Evolutionary conservation across 2,113 vertebrate species (phyloP), one percentile per base, ranked within the genome.

Genomic region (Oncorhynchus nerka): DNA sequence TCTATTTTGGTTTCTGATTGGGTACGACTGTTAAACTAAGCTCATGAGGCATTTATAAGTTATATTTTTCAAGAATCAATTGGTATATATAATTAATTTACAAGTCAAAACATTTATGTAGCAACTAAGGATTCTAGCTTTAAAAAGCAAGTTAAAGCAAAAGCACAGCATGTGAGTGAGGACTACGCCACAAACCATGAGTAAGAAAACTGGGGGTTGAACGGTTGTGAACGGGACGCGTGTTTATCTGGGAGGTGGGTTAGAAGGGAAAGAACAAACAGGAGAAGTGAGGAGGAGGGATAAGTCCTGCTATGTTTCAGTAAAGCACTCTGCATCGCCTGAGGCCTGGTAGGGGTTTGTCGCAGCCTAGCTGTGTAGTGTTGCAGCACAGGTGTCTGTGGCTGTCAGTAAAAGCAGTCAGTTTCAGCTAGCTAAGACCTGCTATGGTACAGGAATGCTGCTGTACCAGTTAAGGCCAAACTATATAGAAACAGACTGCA

Each of bases 221-320:
- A 75, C 62, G 85, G 82, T 62, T 70, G 82, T 85, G 89, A 87
- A 83, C 82, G 76, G 84, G 39, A 75, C 81, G 86, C 81, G 85
- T 68, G 78, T 88, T 78, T 81, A 75, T 84, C 81, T 77, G 77
- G 81, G 73, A 76, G 83, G 89, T 84, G 81, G 89, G 81, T 83
- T 81, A 84, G 75, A 86, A 78, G 75, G 51, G 74, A 59, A 68
- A 68, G 26, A 32, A 57, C 26, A n/a, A 73, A 77, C 78, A 57
- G 79, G 20, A 22, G 30, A 19, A 34, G 67, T 86, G 75, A 68
- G 67, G 9, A 84, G 68, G 74, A 66, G 71, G 68, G 76, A 62
- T 74, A 74, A 84, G 74, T 59, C 68, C 71, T 79, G 39, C 39
- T 45, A 45, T 11, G 82, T 81, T 81, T 81, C 71, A 75, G 83